A percentile compares a stretch with the other conserved stretches of the same genome.
phyloP scores from a whole-genome alignment of 2,113 vertebrate species.

The Cochlearius cochlearius region DNA sequence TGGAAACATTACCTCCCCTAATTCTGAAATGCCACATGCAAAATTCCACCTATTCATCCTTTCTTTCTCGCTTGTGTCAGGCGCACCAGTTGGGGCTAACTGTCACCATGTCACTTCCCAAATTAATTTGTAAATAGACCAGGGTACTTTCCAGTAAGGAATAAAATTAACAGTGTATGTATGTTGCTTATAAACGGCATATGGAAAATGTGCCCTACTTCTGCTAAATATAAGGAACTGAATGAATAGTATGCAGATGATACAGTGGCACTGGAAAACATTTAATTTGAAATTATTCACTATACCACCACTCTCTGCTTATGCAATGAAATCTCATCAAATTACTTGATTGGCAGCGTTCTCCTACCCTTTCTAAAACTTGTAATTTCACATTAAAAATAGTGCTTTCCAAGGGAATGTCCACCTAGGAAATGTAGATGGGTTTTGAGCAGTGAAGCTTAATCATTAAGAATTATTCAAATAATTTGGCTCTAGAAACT shows the following conservation, averaged over 20 bases:
- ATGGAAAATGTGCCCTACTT: constrained; percentile 50
- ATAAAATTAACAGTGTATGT: constrained; percentile 12
- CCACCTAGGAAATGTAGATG: background rate
- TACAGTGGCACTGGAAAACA: constrained; percentile 2
- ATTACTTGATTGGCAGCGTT: background rate
- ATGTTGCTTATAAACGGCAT: constrained; percentile 7
- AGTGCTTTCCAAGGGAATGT: background rate
- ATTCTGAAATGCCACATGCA: constrained; percentile 15
- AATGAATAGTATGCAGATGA: background rate
- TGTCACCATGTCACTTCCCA: constrained; percentile 40
- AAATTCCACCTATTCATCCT: constrained; percentile 15
- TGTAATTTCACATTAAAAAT: background rate
- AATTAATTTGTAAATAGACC: constrained; percentile 37
- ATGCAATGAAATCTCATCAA: background rate
- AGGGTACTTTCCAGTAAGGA: constrained; percentile 64
- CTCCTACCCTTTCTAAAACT: background rate
- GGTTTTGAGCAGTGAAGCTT: background rate
- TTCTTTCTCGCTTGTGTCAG: constrained; percentile 15
- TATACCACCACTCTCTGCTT: background rate
- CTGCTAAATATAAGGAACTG: constrained; percentile 44
- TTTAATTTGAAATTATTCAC: background rate
- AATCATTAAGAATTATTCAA: background rate
- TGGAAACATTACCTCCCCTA: constrained; percentile 25
- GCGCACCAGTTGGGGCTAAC: background rate
- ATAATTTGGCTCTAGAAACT: background rate